A percentile compares a stretch with the other conserved stretches of the same genome.
Conservation (phyloP, 2,888 invertebrate genomes). For the Apodemia duryi region DNA sequence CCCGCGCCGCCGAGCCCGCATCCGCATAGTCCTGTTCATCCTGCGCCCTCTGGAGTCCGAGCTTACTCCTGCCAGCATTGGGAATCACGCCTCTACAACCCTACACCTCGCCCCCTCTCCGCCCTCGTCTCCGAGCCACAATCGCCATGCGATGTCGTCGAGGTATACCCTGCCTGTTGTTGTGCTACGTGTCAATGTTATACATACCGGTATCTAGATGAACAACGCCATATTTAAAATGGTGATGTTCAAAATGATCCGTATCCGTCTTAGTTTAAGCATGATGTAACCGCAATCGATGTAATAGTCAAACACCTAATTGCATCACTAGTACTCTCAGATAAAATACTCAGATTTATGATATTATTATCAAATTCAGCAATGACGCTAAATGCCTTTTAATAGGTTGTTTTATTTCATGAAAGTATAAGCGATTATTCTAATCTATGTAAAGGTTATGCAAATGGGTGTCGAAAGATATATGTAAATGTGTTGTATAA, state of each 20-base stretch:
- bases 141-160: constrained; percentile 69
- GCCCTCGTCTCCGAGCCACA: constrained; percentile 66
- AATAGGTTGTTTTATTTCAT: no score
- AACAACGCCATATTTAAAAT: constrained; percentile 13
- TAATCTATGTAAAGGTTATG: constrained; percentile 7
- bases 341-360: no score
- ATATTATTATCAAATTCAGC: no score
- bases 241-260: constrained; percentile 20
- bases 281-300: constrained; percentile 33
- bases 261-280: constrained; percentile 28
- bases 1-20: constrained; percentile 75
- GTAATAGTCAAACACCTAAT: constrained; percentile 19
- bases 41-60: constrained; percentile 78
- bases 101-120: constrained; percentile 67
- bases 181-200: constrained; percentile 43
- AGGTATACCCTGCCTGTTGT: constrained; percentile 59
- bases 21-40: constrained; percentile 73
- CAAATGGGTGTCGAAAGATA: constrained; percentile 26
- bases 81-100: constrained; percentile 77
- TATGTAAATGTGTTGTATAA: constrained; percentile 30
- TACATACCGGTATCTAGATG: constrained; percentile 19
- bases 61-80: constrained; percentile 81
- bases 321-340: background rate
- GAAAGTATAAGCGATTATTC: background rate
- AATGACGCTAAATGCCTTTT: no score